A percentile compares a stretch with the other conserved stretches of the same genome.
Conservation (phyloP, 2,888 invertebrate species). For the Drymonia ruficornis region DNA sequence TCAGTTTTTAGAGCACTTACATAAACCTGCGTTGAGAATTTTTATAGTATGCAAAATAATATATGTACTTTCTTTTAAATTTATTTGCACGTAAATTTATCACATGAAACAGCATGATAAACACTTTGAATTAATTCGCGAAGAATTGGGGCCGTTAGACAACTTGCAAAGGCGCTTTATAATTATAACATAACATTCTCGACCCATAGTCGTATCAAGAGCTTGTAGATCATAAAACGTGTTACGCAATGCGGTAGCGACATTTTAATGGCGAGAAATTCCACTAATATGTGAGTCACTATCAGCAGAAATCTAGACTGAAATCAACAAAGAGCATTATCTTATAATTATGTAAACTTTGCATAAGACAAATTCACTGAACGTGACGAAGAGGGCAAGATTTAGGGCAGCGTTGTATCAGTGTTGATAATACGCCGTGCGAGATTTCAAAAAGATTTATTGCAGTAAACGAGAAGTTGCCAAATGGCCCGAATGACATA, state of each 20-base stretch:
- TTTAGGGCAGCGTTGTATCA: constrained; percentile 37
- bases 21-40: constrained; percentile 51
- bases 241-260: constrained; percentile 53
- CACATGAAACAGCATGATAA: constrained; percentile 45
- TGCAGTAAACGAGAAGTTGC: constrained; percentile 31
- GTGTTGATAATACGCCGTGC: constrained; percentile 19
- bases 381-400: constrained; percentile 27
- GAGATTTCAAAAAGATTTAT: constrained; percentile 21
- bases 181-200: constrained; percentile 31
- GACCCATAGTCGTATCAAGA: constrained; percentile 43
- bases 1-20: constrained; percentile 61
- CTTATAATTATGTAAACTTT: constrained; percentile 41
- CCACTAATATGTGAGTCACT: constrained; percentile 40
- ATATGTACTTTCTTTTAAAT: constrained; percentile 48
- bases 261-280: constrained; percentile 39
- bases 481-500: constrained; percentile 49
- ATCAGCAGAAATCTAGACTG: constrained; percentile 37
- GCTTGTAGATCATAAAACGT: constrained; percentile 47
- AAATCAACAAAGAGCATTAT: constrained; percentile 35
- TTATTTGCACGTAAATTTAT: constrained; percentile 51
- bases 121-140: constrained; percentile 40
- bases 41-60: constrained; percentile 54
- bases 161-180: background rate
- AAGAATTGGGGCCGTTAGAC: constrained; percentile 43
- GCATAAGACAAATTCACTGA: constrained; percentile 38